Base-by-base conservation (phyloP, 2,888 invertebrate genomes). In the Geophilus truncorum region DNA sequence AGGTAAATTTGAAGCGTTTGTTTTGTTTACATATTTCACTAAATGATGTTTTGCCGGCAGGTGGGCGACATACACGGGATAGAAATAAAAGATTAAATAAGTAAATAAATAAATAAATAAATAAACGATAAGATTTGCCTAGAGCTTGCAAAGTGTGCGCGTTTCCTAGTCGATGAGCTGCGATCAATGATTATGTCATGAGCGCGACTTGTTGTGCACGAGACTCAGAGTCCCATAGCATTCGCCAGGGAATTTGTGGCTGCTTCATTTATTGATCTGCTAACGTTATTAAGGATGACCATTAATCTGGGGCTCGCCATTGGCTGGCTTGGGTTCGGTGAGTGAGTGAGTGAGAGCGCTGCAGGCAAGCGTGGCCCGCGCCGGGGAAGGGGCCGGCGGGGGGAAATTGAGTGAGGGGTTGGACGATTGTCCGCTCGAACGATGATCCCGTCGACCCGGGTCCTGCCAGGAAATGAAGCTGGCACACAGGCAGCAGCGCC, bases 181-280 rank as follows among this genome's bases (percentile, higher is more conserved):
- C 70, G 70, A 70, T 70, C 70, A 70, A 70, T 70, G 70, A 70
- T 70, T 25, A 70, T 70, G 28, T 70, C 70, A 70, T 70, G 70
- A 70, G 70, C 28, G 12, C n/a, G 70, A 70, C 70, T 70, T 70
- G 25, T 70, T 70, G 28, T 70, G 70, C 25, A n/a, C 28, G 23
- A 70, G 70, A 28, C 51, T 18, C 25, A 70, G 28, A n/a, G 70
- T 28, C 70, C 25, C 70, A 28, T 70, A 51, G 51, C 51, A 70
- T 70, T 70, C 70, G 28, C 70, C 70, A 28, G 70, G 70, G 70
- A 51, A 70, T 70, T 70, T 70, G 70, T 70, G 70, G 70, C 70
- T 70, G 70, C 70, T 70, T 70, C 70, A 70, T 70, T 70, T 70
- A 70, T 70, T 70, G 70, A 70, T 70, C 70, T 70, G 70, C 70